These are phyloP conservation scores for Drosophila leontia DNA, from an alignment of 1,140 invertebrate genomes.

Conservation along the genomic window DNA sequence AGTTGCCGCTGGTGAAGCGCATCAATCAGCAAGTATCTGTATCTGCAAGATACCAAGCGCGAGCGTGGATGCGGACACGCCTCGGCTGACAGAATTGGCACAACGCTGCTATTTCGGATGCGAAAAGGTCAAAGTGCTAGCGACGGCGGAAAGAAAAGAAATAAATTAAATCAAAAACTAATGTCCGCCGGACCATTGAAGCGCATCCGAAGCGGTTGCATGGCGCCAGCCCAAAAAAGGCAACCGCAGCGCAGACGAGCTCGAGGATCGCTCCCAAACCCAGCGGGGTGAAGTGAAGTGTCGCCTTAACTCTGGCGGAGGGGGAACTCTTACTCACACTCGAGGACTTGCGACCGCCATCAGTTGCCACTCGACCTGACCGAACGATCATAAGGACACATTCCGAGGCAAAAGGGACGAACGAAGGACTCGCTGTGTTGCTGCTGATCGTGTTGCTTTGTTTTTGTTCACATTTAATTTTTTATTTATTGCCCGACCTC, in stretches of 20 bases:
- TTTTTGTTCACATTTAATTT: slow-evolving; percentile 75
- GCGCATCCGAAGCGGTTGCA: slow-evolving; percentile 30
- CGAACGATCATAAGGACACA: slow-evolving; percentile 17
- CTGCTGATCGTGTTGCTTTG: slow-evolving; percentile 54
- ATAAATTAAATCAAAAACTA: slow-evolving; percentile 32
- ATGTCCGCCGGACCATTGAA: slow-evolving; percentile 47
- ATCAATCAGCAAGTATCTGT: slow-evolving; percentile 65
- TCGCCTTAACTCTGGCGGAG: slow-evolving; percentile 35
- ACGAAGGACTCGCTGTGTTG: slow-evolving; percentile 39
- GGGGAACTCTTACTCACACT: neutral
- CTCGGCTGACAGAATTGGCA: slow-evolving; percentile 75
- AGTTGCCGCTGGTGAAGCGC: slow-evolving; percentile 66
- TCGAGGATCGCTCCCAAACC: slow-evolving; percentile 20
- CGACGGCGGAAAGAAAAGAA: slow-evolving; percentile 43
- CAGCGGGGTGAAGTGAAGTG: slow-evolving; percentile 62
- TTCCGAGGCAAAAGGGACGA: slow-evolving; percentile 23
- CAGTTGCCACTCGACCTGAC: slow-evolving; percentile 63
- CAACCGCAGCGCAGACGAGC: slow-evolving; percentile 24
- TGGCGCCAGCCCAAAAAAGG: slow-evolving; percentile 71
- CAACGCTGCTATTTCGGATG: slow-evolving; percentile 69
- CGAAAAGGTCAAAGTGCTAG: slow-evolving; percentile 74
- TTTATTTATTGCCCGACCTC: slow-evolving; percentile 61
- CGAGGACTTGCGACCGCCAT: slow-evolving; percentile 65
- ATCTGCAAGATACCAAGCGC: slow-evolving; percentile 55
- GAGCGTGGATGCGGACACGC: slow-evolving; percentile 34